Conservation (phyloP, 23 tunicate genomes). For the Diplosoma virens region DNA sequence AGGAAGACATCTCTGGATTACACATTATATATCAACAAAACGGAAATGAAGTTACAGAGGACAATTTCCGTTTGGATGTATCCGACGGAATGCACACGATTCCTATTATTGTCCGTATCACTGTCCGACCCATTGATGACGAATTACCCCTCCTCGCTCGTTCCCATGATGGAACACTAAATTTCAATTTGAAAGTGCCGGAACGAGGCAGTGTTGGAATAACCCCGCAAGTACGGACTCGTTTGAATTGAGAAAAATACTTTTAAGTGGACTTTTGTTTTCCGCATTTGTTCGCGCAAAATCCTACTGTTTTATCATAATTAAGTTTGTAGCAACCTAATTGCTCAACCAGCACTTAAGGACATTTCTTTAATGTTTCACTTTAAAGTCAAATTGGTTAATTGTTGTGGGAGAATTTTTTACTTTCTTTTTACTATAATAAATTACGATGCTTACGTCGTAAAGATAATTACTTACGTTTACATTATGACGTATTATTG, state of each 20-base stretch:
- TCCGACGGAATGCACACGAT: constrained; percentile 96
- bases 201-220: constrained; percentile 61
- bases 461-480: too few relatives aligned
- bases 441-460: too few relatives aligned
- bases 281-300: too few relatives aligned
- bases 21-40: constrained; percentile 77
- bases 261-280: too few relatives aligned
- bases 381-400: too few relatives aligned
- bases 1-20: constrained; percentile 52
- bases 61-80: constrained; percentile 62
- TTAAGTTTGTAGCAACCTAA: too few relatives aligned
- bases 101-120: constrained; percentile 71
- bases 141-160: constrained; percentile 70
- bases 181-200: constrained; percentile 53
- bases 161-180: constrained; percentile 60
- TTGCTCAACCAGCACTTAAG: too few relatives aligned
- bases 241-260: too few relatives aligned
- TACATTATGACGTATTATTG: not conserved
- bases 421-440: too few relatives aligned
- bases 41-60: constrained; percentile 62
- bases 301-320: too few relatives aligned
- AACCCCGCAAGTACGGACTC: constrained; percentile 61
- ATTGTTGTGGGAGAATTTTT: too few relatives aligned
- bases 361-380: too few relatives aligned
- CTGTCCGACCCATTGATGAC: constrained; percentile 76